Conservation (phyloP, 2,113 vertebrate species). For the Prochilodus magdalenae region DNA sequence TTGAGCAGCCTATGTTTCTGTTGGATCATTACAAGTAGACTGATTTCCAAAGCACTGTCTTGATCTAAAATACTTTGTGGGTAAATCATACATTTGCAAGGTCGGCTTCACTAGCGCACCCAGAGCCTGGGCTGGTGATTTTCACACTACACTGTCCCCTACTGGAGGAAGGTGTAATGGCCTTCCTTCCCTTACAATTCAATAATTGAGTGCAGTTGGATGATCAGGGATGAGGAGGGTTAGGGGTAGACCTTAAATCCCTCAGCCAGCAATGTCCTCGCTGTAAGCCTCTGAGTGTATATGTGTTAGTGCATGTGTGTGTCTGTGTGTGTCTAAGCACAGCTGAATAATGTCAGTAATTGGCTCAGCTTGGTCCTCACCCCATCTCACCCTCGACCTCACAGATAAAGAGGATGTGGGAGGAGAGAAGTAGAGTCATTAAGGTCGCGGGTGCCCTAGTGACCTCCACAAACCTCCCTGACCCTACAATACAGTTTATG, state of each 20-base stretch:
- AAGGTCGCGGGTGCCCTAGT: conserved; percentile 45
- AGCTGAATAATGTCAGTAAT: conserved; percentile 69
- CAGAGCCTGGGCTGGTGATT: background rate
- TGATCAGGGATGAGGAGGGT: conserved; percentile 34
- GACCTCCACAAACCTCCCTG: conserved; percentile 59
- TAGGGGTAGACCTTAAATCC: conserved; percentile 29
- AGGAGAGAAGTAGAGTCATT: conserved; percentile 15
- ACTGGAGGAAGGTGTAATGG: conserved; percentile 21
- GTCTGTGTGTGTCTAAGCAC: conserved; percentile 51
- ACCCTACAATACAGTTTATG: conserved; percentile 34
- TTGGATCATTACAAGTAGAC: too few species aligned
- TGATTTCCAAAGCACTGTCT: background rate
- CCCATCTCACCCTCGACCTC: conserved; percentile 68
- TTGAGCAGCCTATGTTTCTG: background rate
- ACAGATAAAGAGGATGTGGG: conserved; percentile 61
- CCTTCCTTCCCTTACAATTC: conserved; percentile 10
- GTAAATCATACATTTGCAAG: background rate
- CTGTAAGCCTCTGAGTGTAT: conserved; percentile 8
- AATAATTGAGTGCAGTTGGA: conserved; percentile 10
- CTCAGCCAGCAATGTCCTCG: conserved; percentile 24
- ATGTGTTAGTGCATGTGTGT: conserved; percentile 8
- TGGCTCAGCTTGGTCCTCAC: conserved; percentile 67
- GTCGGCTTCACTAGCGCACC: background rate
- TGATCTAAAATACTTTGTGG: background rate
- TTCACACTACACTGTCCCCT: conserved; percentile 36